A percentile compares a stretch with the other conserved stretches of the same genome.
Evolutionary conservation across 1,140 invertebrate species (phyloP).

Genomic region (Bombus impatiens): DNA sequence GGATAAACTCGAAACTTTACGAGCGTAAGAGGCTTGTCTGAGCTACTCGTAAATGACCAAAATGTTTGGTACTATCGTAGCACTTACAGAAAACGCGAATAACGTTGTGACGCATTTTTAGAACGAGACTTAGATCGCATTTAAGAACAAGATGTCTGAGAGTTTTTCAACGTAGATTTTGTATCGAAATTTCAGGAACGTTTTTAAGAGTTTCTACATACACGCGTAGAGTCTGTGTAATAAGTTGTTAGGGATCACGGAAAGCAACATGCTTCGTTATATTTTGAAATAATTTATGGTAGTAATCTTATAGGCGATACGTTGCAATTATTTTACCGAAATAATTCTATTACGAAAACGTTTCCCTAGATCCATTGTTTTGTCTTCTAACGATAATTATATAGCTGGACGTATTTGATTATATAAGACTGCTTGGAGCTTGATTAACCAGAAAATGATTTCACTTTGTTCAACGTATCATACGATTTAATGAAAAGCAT

Average conservation of each 20-base stretch:
- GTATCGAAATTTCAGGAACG: constrained; percentile 50
- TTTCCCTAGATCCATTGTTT: not conserved
- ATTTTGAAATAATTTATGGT: constrained; percentile 1
- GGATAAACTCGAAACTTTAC: constrained; percentile 20
- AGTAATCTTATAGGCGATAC: not conserved
- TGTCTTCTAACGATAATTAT: constrained; percentile 15
- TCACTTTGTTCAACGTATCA: not conserved
- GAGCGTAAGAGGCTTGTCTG: constrained; percentile 43
- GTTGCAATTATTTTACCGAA: constrained; percentile 5
- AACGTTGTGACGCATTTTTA: constrained; percentile 28
- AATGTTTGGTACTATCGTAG: constrained; percentile 24
- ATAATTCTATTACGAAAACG: not conserved
- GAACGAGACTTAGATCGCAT: constrained; percentile 13
- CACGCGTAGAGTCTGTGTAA: not conserved
- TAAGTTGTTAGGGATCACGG: constrained; percentile 6
- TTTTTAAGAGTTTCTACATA: constrained; percentile 52
- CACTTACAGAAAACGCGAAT: not conserved
- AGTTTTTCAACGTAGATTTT: constrained; percentile 59
- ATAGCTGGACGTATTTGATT: constrained; percentile 8
- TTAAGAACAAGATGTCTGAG: constrained; percentile 26
- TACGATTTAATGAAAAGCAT: constrained; percentile 25
- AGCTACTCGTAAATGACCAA: constrained; percentile 41
- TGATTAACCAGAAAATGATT: constrained; percentile 21
- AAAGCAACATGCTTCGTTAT: not conserved
- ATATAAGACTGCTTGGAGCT: constrained; percentile 14